Evolutionary conservation across 2,797 vertebrate genomes (phyloP), one percentile per base, ranked within the genome.

Genomic region (Chrosomus eos): DNA sequence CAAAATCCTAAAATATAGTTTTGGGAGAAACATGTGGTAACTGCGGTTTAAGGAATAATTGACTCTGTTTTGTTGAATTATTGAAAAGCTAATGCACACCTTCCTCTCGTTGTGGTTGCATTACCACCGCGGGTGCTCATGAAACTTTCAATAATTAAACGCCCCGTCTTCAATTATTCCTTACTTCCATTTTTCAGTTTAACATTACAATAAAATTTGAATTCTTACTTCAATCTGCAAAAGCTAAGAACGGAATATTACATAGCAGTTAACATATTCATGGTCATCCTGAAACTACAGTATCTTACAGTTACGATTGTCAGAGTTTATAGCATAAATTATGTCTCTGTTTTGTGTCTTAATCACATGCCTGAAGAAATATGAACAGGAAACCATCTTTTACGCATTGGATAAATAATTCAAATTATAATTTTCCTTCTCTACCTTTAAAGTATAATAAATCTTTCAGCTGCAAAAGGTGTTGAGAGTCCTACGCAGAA

Each of bases 391-490:
- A 68, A 55, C 82, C 64, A 36, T 60, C n/a, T 70, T 68, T 78
- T 70, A 55, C 13, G 26, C 51, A 45, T 45, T 4, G 16, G 26
- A 77, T 84, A 78, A 78, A 84, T 84, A 78, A 84, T 84, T 77
- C 64, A 78, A 55, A 78, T 45, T 33, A 80, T 67, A 66, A 72
- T 71, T 86, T 86, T 40, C 40, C 67, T 14, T 62, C 51, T 77
- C 23, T 38, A 48, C 28, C 80, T 23, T 53, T 51, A 71, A 73
- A 48, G 7, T 64, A 64, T 33, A 33, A 80, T 73, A 66, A 43
- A 40, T 66, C 64, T 58, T 40, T 74, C 36, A 62, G 58, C 38
- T 7, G 8, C 62, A 60, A 62, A 68, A 36, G 77, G 21, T 60
- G 23, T 83, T 73, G 36, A 55, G 26, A 78, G 77, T 53, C 55